Conservation (phyloP, 2,797 vertebrate species). For the Pteronotus mesoamericanus region DNA sequence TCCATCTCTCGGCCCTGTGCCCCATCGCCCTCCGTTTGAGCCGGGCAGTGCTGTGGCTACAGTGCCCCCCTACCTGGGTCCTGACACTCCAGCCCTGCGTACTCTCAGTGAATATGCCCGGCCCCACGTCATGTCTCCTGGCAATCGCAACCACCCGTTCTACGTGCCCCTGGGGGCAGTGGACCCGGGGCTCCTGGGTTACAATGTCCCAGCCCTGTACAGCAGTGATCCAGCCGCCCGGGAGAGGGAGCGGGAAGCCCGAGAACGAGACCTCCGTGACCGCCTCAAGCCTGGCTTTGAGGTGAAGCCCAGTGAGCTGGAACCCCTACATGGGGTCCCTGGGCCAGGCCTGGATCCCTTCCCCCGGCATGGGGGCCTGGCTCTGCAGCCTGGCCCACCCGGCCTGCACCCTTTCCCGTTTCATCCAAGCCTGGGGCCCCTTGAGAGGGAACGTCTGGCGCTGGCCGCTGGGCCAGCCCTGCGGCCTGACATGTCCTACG, state of each 20-base stretch:
- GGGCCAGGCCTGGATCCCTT: conserved; percentile 84
- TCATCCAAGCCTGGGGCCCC: conserved; percentile 82
- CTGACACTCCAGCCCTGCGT: conserved; percentile 95
- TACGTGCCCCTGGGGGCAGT: conserved; percentile 88
- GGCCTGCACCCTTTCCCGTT: conserved; percentile 85
- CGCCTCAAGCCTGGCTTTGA: conserved; percentile 95
- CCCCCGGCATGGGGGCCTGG: conserved; percentile 80
- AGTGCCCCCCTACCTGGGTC: conserved; percentile 94
- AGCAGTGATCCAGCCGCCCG: conserved; percentile 85
- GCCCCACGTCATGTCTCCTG: conserved; percentile 96
- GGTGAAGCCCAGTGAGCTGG: conserved; percentile 94
- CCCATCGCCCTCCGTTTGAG: conserved; percentile 83
- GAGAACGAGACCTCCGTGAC: conserved; percentile 88
- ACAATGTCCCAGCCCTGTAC: conserved; percentile 92
- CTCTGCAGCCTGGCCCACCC: conserved; percentile 80
- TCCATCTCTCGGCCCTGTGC: conserved; percentile 79
- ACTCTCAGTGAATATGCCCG: conserved; percentile 97
- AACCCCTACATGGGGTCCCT: conserved; percentile 83
- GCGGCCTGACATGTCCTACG: conserved; percentile 84
- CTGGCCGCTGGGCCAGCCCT: conserved; percentile 82
- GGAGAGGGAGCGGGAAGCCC: conserved; percentile 90
- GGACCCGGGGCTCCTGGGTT: conserved; percentile 92
- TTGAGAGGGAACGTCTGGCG: conserved; percentile 85
- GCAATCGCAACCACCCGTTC: conserved; percentile 90
- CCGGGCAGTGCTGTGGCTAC: conserved; percentile 90